These are phyloP conservation scores for Brachionus plicatilis DNA, from an alignment of 1,140 invertebrate species.

Conservation along the genomic window DNA sequence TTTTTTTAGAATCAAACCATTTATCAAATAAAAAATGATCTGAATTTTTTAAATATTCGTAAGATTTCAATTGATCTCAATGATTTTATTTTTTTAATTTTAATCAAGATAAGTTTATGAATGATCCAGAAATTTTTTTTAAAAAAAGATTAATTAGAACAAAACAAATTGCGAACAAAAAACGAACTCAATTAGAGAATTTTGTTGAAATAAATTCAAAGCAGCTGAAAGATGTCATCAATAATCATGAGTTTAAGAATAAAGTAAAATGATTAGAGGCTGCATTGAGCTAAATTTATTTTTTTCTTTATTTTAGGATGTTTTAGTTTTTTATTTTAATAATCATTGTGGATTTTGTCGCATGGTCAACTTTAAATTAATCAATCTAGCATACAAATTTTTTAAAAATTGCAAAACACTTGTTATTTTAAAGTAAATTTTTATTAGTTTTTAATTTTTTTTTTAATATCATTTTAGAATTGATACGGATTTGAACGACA, in stretches of 20 bases:
- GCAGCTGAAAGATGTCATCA: not conserved
- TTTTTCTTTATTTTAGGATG: not conserved
- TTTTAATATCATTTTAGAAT: not conserved
- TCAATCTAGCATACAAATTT: not conserved
- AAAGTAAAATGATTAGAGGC: not conserved
- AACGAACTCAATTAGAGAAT: not conserved
- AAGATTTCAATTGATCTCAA: not conserved
- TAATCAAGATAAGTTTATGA: not conserved
- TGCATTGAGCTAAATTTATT: not conserved
- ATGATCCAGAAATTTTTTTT: not conserved
- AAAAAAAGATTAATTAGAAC: not conserved
- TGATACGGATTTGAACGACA: not conserved
- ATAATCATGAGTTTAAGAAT: not conserved
- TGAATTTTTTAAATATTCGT: not conserved
- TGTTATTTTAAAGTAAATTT: not conserved
- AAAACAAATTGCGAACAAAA: not conserved
- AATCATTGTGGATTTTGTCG: not conserved
- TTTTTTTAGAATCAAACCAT: slow-evolving; percentile 2
- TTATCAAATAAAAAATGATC: not conserved
- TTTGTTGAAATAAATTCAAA: not conserved
- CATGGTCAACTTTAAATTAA: not conserved
- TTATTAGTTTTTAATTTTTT: not conserved
- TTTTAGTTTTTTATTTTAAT: slow-evolving; percentile 2
- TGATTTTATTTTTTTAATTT: not conserved
- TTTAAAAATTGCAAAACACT: not conserved